Evolutionary conservation across 2,888 invertebrate species (phyloP).

Genomic region (Drepana falcataria): DNA sequence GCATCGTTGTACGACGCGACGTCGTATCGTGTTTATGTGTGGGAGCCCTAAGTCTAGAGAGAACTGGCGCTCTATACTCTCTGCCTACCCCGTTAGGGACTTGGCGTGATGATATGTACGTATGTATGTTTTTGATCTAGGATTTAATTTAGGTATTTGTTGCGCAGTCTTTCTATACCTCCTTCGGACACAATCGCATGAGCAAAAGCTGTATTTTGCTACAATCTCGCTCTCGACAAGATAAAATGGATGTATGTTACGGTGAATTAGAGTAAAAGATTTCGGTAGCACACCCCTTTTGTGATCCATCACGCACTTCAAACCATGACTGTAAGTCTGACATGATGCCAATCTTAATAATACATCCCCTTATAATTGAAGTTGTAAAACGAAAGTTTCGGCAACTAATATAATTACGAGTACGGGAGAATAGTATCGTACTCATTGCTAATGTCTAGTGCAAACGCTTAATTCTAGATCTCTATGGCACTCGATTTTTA

Average conservation of each 20-base stretch:
- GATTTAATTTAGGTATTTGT: too few species aligned
- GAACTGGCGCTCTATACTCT: too few species aligned
- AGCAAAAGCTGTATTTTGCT: slow-evolving; percentile 8
- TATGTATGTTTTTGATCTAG: too few species aligned
- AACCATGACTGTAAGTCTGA: slow-evolving; percentile 31
- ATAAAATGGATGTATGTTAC: slow-evolving; percentile 14
- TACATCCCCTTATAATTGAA: slow-evolving; percentile 20
- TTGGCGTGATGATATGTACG: too few species aligned
- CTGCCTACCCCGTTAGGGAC: too few species aligned
- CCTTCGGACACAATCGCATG: slow-evolving; percentile 6
- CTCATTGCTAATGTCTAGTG: too few species aligned
- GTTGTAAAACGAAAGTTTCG: slow-evolving; percentile 13
- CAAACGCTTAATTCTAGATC: too few species aligned
- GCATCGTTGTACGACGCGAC: too few species aligned
- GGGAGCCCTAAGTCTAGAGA: too few species aligned
- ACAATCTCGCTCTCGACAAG: not conserved
- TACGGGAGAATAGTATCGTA: not conserved
- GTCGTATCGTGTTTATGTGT: too few species aligned
- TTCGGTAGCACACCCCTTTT: slow-evolving; percentile 32
- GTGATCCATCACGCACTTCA: slow-evolving; percentile 52
- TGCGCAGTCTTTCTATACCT: too few species aligned
- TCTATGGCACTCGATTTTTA: too few species aligned
- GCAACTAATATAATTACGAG: not conserved
- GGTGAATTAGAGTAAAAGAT: slow-evolving; percentile 14
- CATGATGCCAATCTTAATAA: slow-evolving; percentile 7